Evolutionary conservation across 2,113 vertebrate species (phyloP), one percentile per base, ranked within the genome.

Genomic region (Polypterus senegalus): DNA sequence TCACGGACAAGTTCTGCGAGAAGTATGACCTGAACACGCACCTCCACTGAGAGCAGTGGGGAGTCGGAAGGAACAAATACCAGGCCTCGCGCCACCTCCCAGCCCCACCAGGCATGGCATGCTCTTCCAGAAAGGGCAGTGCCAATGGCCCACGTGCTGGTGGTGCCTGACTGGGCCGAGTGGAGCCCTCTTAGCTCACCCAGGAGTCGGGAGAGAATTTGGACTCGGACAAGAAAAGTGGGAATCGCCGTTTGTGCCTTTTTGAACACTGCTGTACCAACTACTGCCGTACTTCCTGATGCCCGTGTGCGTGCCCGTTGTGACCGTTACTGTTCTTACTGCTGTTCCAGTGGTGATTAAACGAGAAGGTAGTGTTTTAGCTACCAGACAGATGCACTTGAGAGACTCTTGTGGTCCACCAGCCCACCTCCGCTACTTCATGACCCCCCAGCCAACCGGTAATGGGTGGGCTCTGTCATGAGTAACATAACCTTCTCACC

Each of bases 1-100:
- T 99, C 85, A 98, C 96, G 5, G 95, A 99, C 89, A 98, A 98
- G 67, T 99, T 99, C 86, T 98, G 94, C 3, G 96, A 95, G 84
- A 99, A 99, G 76, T 99, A 97, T 0, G 94, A 97, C 78, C 89
- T 99, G 74, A 94, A 99, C 0, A 89, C 93, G 5, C 93, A 98
- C 84, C 91, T 99, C 66, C 94, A 96, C 78, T 98, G 85, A 95
- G 70, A 49, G 62, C 62, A 5, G 5, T 44, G 52, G 47, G 4
- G 46, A 47, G 45, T 44, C 47, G 5, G 61, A 43, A 3, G 3
- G 7, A 58, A n/a, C n/a, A 27, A 45, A n/a, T 58, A 45, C 56
- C 43, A 55, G 60, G 49, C 59, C 63, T 67, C 61, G 57, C 66
- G 64, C 62, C 47, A 49, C n/a, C 47, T 54, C 27, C 47, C 1